Base-by-base conservation (phyloP, 2,888 invertebrate species). In the Aphodius granarius region DNA sequence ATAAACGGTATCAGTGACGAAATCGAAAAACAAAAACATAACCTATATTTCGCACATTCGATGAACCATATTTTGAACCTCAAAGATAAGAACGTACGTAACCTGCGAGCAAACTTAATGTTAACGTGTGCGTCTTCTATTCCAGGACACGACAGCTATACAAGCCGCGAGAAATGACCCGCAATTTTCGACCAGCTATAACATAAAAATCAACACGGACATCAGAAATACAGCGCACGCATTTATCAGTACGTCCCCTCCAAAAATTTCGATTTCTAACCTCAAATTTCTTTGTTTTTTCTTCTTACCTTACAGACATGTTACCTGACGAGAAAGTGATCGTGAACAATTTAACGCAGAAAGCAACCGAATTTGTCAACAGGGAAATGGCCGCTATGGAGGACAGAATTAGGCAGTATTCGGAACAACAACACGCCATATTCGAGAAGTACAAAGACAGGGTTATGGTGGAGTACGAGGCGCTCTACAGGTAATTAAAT, bases 391-490 rank as follows among this genome's bases (percentile, higher is more conserved):
- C 90, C 68, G 90, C 91, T 1, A 91, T 94, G 70, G 95, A 95
- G 83, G 93, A 94, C 81, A 90, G 92, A 80, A 93, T 96, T 77
- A 91, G 93, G 82, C 91, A 91, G 77, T 95, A 91, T 87, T 91
- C 92, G 78, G 93, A 93, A 82, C 92, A 92, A 83, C 93, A 94
- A 84, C 94, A 94, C 89, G 91, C 92, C 77, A 89, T 92, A 80
- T 89, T 95, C 81, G 94, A 95, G 84, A 91, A 91, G 79, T 92
- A 91, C 85, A 91, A 91, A 83, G 93, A 93, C 85, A 91, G 90
- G 83, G 92, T 93, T 78, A 92, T 93, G 83, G 91, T 90, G 82
- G 94, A 95, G 86, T 92, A 92, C 84, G 91, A 91, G 86, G 89
- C 91, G 85, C 89, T 92, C 87, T 87, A 90, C 85, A 91, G 91